A percentile compares a stretch with the other conserved stretches of the same genome.
These are phyloP conservation scores for Paramormyrops hopkinsi DNA, from an alignment of 2,797 vertebrate species.

Conservation along the genomic window DNA sequence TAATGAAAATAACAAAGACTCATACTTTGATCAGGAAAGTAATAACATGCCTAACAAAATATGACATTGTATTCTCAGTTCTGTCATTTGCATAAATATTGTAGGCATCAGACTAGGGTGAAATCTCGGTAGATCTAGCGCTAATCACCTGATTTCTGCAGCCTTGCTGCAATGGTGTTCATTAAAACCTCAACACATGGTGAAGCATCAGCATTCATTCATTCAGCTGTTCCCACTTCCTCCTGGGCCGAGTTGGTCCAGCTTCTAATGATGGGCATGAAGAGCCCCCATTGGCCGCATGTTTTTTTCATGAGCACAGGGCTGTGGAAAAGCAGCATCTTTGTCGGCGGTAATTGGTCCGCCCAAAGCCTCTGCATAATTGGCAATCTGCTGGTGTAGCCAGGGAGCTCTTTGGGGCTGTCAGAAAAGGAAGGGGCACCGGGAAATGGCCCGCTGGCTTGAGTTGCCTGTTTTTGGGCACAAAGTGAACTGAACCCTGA, in stretches of 20 bases:
- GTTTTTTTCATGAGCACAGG: constrained; percentile 50
- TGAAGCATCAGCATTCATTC: constrained; percentile 38
- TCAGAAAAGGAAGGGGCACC: neutral
- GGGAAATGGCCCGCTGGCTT: neutral
- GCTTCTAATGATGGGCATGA: constrained; percentile 55
- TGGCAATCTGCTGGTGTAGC: constrained; percentile 41
- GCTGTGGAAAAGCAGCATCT: constrained; percentile 38
- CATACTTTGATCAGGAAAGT: neutral
- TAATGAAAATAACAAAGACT: neutral
- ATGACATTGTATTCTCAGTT: neutral
- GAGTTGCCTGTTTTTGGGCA: neutral
- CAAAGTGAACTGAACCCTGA: neutral
- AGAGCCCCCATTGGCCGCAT: constrained; percentile 46
- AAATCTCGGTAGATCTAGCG: neutral
- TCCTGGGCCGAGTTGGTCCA: constrained; percentile 38
- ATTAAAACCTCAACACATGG: constrained; percentile 26
- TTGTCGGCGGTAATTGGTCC: constrained; percentile 47
- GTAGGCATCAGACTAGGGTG: neutral
- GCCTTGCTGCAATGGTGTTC: neutral
- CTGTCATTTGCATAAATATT: neutral
- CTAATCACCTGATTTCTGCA: neutral
- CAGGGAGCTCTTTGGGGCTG: constrained; percentile 8
- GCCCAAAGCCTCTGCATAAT: constrained; percentile 35
- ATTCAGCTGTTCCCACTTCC: neutral
- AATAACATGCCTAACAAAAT: neutral